Evolutionary conservation across 2,797 vertebrate species (phyloP).

Genomic region (Macropus fuliginosus): DNA sequence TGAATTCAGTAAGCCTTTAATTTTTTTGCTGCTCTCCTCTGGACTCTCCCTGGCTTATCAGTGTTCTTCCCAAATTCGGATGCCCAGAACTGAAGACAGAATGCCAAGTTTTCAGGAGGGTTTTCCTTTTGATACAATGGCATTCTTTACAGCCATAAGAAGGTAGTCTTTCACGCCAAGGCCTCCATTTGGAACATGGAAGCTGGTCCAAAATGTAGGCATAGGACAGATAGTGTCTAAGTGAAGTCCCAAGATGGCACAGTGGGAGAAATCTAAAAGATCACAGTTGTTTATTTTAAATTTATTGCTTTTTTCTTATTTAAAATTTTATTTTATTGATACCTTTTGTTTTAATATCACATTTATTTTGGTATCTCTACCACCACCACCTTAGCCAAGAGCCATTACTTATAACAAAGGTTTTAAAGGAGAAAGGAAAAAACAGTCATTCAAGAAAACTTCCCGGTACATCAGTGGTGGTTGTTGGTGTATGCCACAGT

Average conservation of each 20-base stretch:
- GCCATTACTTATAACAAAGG: background rate
- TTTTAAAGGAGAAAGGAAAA: background rate
- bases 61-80: background rate
- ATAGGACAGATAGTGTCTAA: background rate
- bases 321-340: background rate
- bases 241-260: background rate
- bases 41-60: background rate
- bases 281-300: background rate
- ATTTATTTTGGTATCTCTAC: background rate
- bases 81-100: background rate
- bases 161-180: background rate
- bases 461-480: background rate
- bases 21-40: background rate
- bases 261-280: background rate
- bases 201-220: background rate
- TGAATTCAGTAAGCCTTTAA: background rate
- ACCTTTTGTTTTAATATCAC: background rate
- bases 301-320: background rate
- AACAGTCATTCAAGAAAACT: background rate
- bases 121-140: background rate
- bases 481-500: background rate
- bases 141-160: background rate
- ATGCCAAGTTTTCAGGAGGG: background rate
- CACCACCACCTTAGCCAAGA: background rate
- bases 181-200: background rate